phyloP scores from a whole-genome alignment of 2,113 vertebrate species.

The Monopterus albus region DNA sequence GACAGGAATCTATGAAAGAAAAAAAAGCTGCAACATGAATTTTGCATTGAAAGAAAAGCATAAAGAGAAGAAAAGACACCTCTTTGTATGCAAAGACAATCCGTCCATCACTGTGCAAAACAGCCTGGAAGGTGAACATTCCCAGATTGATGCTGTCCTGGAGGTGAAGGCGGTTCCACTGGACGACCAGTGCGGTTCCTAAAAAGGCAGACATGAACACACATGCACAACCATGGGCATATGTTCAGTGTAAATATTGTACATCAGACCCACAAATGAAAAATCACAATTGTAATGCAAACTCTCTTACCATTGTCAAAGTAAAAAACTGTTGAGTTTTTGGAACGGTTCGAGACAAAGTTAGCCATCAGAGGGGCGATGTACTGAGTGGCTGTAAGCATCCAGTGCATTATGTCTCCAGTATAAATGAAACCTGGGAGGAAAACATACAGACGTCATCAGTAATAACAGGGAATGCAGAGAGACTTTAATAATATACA shows the following conservation, averaged over 20 bases:
- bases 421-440: conserved; percentile 94
- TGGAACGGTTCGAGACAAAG: conserved; percentile 92
- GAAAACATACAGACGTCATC: not conserved
- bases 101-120: conserved; percentile 90
- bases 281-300: not conserved
- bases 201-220: not conserved
- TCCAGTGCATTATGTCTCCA: conserved; percentile 91
- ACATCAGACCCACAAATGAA: not conserved
- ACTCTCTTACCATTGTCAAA: conserved; percentile 91
- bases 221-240: not conserved
- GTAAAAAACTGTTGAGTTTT: conserved; percentile 92
- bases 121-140: conserved; percentile 93
- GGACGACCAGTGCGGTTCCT: conserved; percentile 94
- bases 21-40: not conserved
- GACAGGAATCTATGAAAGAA: conserved; percentile 86
- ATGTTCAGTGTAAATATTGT: not conserved
- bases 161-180: conserved; percentile 91
- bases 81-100: conserved; percentile 96
- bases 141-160: conserved; percentile 89
- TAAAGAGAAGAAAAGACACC: conserved; percentile 76
- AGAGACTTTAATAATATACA: too few species aligned
- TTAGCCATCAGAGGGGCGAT: conserved; percentile 97
- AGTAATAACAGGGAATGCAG: not conserved
- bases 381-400: conserved; percentile 97
- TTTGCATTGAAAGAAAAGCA: accelerated